Base-by-base conservation (phyloP, 2,888 invertebrate genomes). In the Hirtodrosophila alboralis region DNA sequence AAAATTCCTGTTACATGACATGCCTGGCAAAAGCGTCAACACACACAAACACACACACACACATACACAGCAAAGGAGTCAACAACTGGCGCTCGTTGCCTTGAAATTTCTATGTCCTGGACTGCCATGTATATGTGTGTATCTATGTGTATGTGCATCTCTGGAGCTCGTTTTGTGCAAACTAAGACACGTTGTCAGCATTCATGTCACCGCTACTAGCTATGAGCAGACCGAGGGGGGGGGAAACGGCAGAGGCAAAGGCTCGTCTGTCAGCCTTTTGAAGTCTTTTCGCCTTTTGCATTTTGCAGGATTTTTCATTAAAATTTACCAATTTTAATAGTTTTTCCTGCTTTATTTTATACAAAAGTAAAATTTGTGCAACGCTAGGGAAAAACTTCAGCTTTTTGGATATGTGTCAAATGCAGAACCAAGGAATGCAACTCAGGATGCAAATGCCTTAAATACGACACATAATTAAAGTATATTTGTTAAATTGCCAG, bases 161-260 rank as follows among this genome's bases (percentile, higher is more conserved):
- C 60, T 75, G 59, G 66, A 66, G 77, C 73, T 79, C 76, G 70
- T 75, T 71, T 70, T 83, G 76, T 80, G 87, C 83, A 83, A 84
- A 86, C 85, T 85, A 86, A 86, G 84, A 78, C 84, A 81, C 84
- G 75, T 80, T 87, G 86, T 87, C 87, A 87, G 86, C 87, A 86
- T 68, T 75, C 76, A 83, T 87, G 84, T 87, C 87, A 87, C 65
- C 63, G 67, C 36, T 54, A 44, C 52, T 56, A 44, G 34, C 56
- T 57, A 36, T 51, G 57, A 38, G 49, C 26, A 18, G 18, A 8
- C n/a, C n/a, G n/a, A n/a, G n/a, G 16, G 31, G 5, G 2, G 5
- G n/a, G 26, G 31, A 27, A 28, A 2, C 10, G 10, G 30, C 6
- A 9, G n/a, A 9, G 28, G 13, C 14, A 27, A 7, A 27, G 33